A percentile compares a stretch with the other conserved stretches of the same genome.
Conservation (phyloP, 2,113 vertebrate genomes). For the Hyla sarda region DNA sequence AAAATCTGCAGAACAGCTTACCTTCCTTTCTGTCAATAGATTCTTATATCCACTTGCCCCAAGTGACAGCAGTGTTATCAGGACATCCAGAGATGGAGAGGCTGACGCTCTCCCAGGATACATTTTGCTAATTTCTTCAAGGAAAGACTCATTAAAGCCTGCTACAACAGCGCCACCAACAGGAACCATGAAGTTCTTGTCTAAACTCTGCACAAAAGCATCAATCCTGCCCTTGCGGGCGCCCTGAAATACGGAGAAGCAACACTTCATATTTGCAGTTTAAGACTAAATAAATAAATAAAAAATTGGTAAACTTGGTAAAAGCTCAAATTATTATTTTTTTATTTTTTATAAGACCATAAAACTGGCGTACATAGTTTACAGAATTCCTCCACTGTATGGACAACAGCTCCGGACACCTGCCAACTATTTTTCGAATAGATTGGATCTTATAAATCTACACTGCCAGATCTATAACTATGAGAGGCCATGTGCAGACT, state of each 20-base stretch:
- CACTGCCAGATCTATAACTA: too few relatives aligned
- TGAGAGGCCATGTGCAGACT: too few relatives aligned
- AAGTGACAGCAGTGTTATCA: slow-evolving; percentile 92
- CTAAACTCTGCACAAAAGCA: slow-evolving; percentile 97
- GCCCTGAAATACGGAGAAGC: slow-evolving; percentile 73
- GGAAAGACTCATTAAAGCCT: slow-evolving; percentile 89
- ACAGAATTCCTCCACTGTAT: too few relatives aligned
- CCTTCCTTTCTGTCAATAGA: slow-evolving; percentile 92
- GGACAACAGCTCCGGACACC: too few relatives aligned
- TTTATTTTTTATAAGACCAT: too few relatives aligned
- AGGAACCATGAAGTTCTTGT: slow-evolving; percentile 99
- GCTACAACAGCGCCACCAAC: slow-evolving; percentile 98
- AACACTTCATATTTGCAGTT: too few relatives aligned
- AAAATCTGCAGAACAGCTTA: slow-evolving; percentile 66
- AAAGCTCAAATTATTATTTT: too few relatives aligned
- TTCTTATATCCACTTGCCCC: slow-evolving; percentile 91
- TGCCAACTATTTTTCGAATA: too few relatives aligned
- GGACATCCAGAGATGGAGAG: slow-evolving; percentile 91
- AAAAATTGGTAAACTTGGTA: too few relatives aligned
- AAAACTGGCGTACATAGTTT: too few relatives aligned
- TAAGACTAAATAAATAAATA: too few relatives aligned
- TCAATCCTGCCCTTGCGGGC: slow-evolving; percentile 92
- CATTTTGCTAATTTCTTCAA: slow-evolving; percentile 95
- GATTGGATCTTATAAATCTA: too few relatives aligned
- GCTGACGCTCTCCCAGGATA: slow-evolving; percentile 97